Evolutionary conservation across 1,140 invertebrate species (phyloP).

Genomic region (Hyles euphorbiae): DNA sequence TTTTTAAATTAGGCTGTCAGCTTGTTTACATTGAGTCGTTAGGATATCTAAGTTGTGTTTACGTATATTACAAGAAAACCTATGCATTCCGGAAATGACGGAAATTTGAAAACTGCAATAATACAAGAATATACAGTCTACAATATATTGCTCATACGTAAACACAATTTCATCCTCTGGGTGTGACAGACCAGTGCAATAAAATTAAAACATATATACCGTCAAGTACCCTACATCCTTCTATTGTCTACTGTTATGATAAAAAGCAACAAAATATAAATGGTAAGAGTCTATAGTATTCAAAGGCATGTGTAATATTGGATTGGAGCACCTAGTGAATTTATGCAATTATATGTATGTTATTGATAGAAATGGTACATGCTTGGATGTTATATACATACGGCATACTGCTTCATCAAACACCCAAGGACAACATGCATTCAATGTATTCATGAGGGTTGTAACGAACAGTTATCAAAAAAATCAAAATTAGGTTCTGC

Average conservation of each 20-base stretch:
- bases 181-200: slow-evolving; percentile 35
- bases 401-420: too few relatives aligned
- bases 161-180: slow-evolving; percentile 27
- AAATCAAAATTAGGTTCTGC: too few relatives aligned
- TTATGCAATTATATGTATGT: too few relatives aligned
- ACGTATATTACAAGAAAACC: slow-evolving; percentile 27
- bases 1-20: not conserved
- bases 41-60: slow-evolving; percentile 23
- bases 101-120: not conserved
- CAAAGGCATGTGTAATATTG: not conserved
- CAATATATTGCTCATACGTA: slow-evolving; percentile 20
- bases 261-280: not conserved
- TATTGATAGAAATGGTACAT: too few relatives aligned
- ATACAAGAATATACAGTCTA: not conserved
- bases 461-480: too few relatives aligned
- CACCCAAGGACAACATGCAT: too few relatives aligned
- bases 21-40: slow-evolving; percentile 62
- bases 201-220: slow-evolving; percentile 7
- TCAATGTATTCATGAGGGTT: too few relatives aligned
- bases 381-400: too few relatives aligned
- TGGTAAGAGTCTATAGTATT: not conserved
- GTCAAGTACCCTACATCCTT: not conserved
- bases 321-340: not conserved
- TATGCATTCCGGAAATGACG: too few relatives aligned
- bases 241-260: slow-evolving; percentile 10